Evolutionary conservation across 2,797 vertebrate genomes (phyloP).

Genomic region (Phalanger gymnotis): DNA sequence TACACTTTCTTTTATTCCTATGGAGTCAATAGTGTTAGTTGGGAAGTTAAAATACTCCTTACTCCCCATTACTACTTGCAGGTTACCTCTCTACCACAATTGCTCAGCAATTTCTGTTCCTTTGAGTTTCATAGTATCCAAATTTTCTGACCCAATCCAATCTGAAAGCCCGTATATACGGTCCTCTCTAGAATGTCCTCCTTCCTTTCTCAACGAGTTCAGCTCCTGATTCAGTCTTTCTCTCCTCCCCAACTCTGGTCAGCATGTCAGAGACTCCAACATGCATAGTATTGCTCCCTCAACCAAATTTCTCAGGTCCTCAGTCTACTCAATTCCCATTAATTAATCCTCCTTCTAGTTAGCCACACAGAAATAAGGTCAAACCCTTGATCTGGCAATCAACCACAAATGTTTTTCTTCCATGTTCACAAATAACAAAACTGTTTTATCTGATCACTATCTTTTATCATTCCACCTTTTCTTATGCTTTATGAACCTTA

Average conservation of each 20-base stretch:
- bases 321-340: not conserved
- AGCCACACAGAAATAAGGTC: not conserved
- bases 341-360: not conserved
- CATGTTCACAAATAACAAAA: not conserved
- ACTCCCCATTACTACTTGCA: too few relatives aligned
- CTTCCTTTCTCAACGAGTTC: not conserved
- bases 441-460: not conserved
- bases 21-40: too few relatives aligned
- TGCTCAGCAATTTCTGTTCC: too few relatives aligned
- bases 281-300: not conserved
- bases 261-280: not conserved
- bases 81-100: too few relatives aligned
- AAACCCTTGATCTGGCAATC: not conserved
- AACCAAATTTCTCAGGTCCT: not conserved
- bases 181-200: not conserved
- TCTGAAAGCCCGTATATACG: too few relatives aligned
- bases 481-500: not conserved
- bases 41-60: too few relatives aligned
- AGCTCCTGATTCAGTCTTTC: not conserved
- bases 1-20: too few relatives aligned
- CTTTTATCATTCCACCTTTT: not conserved
- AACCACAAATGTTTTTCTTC: not conserved
- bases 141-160: too few relatives aligned
- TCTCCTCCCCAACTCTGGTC: too few relatives aligned
- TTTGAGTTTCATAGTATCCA: too few relatives aligned